These are phyloP conservation scores for Sarcophaga rosellei DNA, from an alignment of 2,888 invertebrate genomes.

Conservation along the genomic window DNA sequence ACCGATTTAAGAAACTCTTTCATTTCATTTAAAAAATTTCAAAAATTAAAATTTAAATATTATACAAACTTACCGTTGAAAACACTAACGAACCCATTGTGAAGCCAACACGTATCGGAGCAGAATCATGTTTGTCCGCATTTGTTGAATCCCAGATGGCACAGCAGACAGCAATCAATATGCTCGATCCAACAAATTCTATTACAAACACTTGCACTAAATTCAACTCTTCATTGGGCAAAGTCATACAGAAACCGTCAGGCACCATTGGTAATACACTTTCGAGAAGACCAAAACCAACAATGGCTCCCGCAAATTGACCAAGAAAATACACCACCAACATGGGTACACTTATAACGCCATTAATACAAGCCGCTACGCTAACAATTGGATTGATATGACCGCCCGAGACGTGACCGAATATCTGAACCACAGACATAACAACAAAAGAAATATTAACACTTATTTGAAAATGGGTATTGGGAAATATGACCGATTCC, in stretches of 20 bases:
- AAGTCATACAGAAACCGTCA: constrained; percentile 25
- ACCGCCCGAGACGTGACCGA: constrained; percentile 51
- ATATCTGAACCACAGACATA: constrained; percentile 40
- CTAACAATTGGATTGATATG: constrained; percentile 55
- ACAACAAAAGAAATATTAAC: constrained; percentile 42
- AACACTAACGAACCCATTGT: constrained; percentile 37
- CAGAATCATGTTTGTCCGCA: constrained; percentile 10
- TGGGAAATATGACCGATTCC: constrained; percentile 17
- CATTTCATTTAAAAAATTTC: background rate
- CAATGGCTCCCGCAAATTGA: constrained; percentile 36
- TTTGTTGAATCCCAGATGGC: constrained; percentile 39
- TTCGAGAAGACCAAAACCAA: constrained; percentile 42
- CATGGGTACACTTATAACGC: constrained; percentile 12
- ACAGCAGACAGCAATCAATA: constrained; percentile 33
- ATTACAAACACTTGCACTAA: constrained; percentile 16
- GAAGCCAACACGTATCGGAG: constrained; percentile 32
- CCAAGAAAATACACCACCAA: constrained; percentile 27
- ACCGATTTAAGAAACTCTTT: no score
- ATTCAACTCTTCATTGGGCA: constrained; percentile 19
- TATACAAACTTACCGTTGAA: constrained; percentile 22
- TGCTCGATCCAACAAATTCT: constrained; percentile 32
- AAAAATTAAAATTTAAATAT: background rate
- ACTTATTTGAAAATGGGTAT: constrained; percentile 26
- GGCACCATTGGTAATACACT: constrained; percentile 9
- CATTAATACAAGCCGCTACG: constrained; percentile 38